Evolutionary conservation across 2,113 vertebrate genomes (phyloP).

Genomic region (Ailurus styani): DNA sequence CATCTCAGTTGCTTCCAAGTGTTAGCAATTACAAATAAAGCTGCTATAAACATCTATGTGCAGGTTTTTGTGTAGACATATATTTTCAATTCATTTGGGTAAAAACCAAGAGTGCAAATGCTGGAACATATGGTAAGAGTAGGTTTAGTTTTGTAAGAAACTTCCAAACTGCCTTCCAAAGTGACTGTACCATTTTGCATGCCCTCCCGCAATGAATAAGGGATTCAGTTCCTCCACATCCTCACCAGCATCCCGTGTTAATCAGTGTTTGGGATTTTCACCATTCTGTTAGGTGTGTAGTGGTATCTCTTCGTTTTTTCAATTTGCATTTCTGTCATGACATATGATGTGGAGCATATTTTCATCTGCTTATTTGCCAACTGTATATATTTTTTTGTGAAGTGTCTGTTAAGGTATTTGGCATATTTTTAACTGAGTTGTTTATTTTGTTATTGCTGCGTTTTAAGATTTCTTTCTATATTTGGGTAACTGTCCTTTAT

Average conservation of each 20-base stretch:
- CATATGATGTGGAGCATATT: not conserved
- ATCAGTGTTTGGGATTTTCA: not conserved
- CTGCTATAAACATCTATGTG: not conserved
- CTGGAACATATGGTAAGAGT: not conserved
- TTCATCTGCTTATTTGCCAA: not conserved
- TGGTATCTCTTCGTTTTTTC: not conserved
- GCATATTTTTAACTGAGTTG: not conserved
- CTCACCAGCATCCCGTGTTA: not conserved
- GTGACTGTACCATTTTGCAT: not conserved
- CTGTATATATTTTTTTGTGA: not conserved
- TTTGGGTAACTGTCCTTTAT: not conserved
- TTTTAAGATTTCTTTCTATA: not conserved
- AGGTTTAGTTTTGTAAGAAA: not conserved
- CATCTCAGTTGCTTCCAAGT: not conserved
- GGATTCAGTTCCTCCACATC: not conserved
- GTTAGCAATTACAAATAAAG: not conserved
- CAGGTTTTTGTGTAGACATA: not conserved
- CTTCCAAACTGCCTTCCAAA: not conserved
- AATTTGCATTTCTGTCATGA: not conserved
- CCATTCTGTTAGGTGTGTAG: not conserved
- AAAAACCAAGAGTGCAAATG: not conserved
- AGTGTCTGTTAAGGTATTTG: not conserved
- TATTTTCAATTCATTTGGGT: not conserved
- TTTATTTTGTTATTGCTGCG: not conserved
- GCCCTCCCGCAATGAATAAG: not conserved